Conservation (phyloP, 1,140 invertebrate species). For the Nautilus pompilius region DNA sequence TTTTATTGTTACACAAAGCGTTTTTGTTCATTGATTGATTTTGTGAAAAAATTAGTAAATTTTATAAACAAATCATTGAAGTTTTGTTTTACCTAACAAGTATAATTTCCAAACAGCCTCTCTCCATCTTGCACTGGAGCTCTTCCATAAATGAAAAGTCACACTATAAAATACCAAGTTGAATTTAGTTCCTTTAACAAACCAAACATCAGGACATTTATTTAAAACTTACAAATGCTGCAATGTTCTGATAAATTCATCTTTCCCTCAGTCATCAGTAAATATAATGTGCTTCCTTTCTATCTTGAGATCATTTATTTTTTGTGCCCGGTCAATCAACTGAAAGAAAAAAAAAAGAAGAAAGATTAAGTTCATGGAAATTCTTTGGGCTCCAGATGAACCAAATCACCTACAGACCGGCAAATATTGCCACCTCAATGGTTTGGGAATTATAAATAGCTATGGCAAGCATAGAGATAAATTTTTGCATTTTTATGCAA, state of each 20-base stretch:
- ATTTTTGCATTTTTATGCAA: not conserved
- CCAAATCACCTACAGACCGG: no score
- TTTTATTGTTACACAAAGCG: no score
- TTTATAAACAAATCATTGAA: no score
- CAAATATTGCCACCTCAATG: not conserved
- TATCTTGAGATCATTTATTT: slow-evolving; percentile 20
- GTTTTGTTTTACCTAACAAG: no score
- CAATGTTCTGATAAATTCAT: not conserved
- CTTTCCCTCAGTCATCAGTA: slow-evolving; percentile 19
- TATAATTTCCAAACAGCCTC: no score
- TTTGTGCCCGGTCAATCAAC: slow-evolving; percentile 37
- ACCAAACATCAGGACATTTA: slow-evolving; percentile 31
- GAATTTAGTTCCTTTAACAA: not conserved
- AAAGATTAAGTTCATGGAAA: not conserved
- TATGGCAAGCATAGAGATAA: not conserved
- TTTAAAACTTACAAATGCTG: slow-evolving; percentile 13
- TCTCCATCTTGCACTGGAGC: no score
- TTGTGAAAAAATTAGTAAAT: no score
- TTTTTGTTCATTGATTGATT: no score
- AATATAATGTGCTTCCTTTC: slow-evolving; percentile 31
- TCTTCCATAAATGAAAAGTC: slow-evolving; percentile 16
- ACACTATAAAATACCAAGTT: slow-evolving; percentile 16
- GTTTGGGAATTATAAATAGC: not conserved
- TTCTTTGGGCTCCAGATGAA: no score
- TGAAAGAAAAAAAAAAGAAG: slow-evolving; percentile 17